Conservation (phyloP, 2,113 vertebrate genomes). For the Stigmatopora argus region DNA sequence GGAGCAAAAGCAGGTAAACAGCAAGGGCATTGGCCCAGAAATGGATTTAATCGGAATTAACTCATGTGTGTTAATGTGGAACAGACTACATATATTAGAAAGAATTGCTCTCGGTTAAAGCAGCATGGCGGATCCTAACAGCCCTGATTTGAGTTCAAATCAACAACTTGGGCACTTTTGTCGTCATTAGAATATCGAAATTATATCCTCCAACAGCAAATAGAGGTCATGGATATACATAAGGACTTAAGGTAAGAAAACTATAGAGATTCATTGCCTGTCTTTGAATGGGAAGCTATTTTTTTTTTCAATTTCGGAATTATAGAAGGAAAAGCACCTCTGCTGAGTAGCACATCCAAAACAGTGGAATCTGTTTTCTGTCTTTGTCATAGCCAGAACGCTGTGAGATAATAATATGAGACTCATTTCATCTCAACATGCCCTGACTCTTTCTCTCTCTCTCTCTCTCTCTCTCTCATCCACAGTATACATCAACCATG, state of each 20-base stretch:
- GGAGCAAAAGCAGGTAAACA: slow-evolving; percentile 1
- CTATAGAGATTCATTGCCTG: neutral
- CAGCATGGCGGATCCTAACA: neutral
- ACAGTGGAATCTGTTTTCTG: slow-evolving; percentile 77
- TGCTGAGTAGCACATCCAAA: slow-evolving; percentile 74
- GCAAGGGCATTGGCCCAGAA: neutral
- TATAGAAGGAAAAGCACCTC: slow-evolving; percentile 75
- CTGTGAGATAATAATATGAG: slow-evolving; percentile 87
- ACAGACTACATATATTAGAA: slow-evolving; percentile 1
- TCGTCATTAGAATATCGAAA: neutral
- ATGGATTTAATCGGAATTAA: neutral
- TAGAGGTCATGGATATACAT: neutral
- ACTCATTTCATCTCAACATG: slow-evolving; percentile 84
- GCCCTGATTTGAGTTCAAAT: neutral
- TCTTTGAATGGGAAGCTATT: slow-evolving; percentile 48
- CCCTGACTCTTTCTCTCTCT: slow-evolving; percentile 57
- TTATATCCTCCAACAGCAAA: neutral
- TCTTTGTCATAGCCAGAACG: slow-evolving; percentile 63
- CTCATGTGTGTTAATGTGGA: neutral
- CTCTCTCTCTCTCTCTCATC: slow-evolving; percentile 81
- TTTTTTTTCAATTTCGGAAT: slow-evolving; percentile 65
- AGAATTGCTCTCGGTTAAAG: neutral
- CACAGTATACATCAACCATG: slow-evolving; percentile 76
- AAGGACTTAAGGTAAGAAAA: neutral
- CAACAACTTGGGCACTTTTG: neutral